Percentiles rank a stretch among this genome's conserved stretches.
Evolutionary conservation across 2,113 vertebrate genomes (phyloP).

Genomic region (Podocnemis expansa): DNA sequence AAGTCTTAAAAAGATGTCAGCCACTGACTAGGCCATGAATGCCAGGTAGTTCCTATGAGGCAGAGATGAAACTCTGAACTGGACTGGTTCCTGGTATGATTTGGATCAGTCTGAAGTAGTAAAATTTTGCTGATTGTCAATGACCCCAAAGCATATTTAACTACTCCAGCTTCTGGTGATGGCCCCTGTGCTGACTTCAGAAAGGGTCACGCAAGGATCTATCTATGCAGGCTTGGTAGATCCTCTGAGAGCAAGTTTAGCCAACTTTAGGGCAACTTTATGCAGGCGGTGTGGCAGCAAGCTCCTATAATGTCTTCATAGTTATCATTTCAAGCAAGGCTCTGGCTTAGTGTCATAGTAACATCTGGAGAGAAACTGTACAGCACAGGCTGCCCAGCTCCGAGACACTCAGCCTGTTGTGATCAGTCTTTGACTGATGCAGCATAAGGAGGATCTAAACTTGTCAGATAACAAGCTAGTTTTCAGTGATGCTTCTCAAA

Average conservation of each 20-base stretch:
- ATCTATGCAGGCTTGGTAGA: no score
- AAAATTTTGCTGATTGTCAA: no score
- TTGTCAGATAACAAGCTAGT: background rate
- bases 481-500: background rate
- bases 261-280: background rate
- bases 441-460: fast-evolving
- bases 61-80: no score
- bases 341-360: background rate
- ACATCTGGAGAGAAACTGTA: background rate
- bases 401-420: background rate
- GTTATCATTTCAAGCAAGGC: background rate
- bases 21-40: no score
- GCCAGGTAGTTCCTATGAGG: no score
- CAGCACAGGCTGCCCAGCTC: background rate
- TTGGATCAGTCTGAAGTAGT: no score
- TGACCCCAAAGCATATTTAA: no score
- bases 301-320: background rate
- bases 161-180: no score
- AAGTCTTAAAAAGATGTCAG: no score
- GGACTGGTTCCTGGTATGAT: no score
- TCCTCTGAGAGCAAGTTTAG: background rate
- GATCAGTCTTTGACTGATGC: background rate
- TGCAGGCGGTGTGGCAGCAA: background rate
- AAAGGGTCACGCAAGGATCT: no score
- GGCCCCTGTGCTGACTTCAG: no score